phyloP scores from a whole-genome alignment of 1,140 invertebrate species.

The Drosophila triauraria region DNA sequence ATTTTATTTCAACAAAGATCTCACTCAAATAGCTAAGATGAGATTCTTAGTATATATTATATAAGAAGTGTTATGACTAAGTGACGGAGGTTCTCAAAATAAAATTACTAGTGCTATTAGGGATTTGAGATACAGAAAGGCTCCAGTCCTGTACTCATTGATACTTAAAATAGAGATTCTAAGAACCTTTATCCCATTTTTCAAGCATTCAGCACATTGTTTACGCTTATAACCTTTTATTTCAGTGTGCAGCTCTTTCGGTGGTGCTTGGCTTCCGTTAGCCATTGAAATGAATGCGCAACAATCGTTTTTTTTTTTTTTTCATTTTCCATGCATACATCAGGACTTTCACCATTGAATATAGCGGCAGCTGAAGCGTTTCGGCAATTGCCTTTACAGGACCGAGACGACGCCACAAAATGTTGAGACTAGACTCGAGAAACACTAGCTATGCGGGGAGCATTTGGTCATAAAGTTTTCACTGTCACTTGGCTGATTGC shows the following conservation, averaged over 20 bases:
- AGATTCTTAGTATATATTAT: too few relatives aligned
- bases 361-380: conserved; percentile 19
- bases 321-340: conserved; percentile 38
- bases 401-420: conserved; percentile 14
- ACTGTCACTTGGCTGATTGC: conserved; percentile 69
- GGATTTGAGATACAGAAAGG: too few relatives aligned
- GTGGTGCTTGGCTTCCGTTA: conserved; percentile 25
- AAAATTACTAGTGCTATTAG: too few relatives aligned
- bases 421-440: neutral
- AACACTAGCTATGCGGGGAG: conserved; percentile 1
- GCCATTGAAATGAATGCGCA: conserved; percentile 36
- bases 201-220: too few relatives aligned
- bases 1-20: too few relatives aligned
- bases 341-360: conserved; percentile 28
- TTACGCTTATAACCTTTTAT: neutral
- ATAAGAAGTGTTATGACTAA: too few relatives aligned
- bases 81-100: too few relatives aligned
- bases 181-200: too few relatives aligned
- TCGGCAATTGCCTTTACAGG: conserved; percentile 38
- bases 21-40: too few relatives aligned
- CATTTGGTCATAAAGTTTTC: conserved; percentile 54
- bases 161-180: too few relatives aligned
- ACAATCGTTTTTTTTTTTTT: conserved; percentile 31
- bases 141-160: too few relatives aligned
- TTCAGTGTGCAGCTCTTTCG: neutral